phyloP scores from a whole-genome alignment of 2,888 invertebrate genomes.

The Oscheius sp. region DNA sequence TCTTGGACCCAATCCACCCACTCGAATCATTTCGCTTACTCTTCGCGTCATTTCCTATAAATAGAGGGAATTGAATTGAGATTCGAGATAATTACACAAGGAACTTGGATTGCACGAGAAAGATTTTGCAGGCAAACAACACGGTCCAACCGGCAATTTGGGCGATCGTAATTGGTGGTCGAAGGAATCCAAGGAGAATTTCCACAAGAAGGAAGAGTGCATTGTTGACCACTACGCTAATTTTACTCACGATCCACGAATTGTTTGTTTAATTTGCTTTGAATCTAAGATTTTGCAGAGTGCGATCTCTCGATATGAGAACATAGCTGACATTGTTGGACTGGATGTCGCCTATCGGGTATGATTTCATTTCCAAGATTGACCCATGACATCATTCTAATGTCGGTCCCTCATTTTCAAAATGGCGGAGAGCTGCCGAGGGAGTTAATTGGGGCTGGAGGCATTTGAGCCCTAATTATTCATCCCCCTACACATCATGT shows the following conservation, averaged over 20 bases:
- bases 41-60: no score
- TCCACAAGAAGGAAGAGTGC: slow-evolving; percentile 38
- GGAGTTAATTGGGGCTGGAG: not conserved
- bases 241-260: slow-evolving; percentile 18
- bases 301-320: slow-evolving; percentile 41
- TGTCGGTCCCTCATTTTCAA: not conserved
- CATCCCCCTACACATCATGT: not conserved
- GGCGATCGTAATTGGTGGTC: slow-evolving; percentile 37
- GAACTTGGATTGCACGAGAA: not conserved
- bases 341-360: slow-evolving; percentile 44
- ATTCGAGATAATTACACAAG: not conserved
- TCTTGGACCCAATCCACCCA: no score
- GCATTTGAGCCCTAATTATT: not conserved
- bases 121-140: slow-evolving; percentile 40
- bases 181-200: slow-evolving; percentile 19
- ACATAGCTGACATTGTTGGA: slow-evolving; percentile 47
- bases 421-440: not conserved
- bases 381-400: no score
- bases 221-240: slow-evolving; percentile 43
- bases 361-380: no score
- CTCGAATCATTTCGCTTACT: no score
- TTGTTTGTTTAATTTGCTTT: no score
- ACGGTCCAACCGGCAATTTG: slow-evolving; percentile 47
- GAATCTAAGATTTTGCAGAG: no score
- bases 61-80: not conserved